Percentiles rank a stretch among this genome's conserved stretches.
phyloP scores from a whole-genome alignment of 2,113 vertebrate species.

The Nestor notabilis region DNA sequence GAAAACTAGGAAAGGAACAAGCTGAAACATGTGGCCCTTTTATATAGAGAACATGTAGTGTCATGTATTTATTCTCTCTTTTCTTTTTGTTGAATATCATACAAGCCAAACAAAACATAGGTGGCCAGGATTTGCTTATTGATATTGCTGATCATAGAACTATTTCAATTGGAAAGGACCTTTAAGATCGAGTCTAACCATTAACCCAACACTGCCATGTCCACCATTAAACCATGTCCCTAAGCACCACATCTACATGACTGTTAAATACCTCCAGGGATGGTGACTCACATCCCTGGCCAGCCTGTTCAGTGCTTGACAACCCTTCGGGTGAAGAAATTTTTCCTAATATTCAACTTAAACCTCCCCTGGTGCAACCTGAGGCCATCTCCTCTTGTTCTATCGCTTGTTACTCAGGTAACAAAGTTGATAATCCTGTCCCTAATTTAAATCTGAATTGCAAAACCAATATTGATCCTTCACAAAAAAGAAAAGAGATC shows the following conservation, averaged over 20 bases:
- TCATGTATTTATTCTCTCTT: not conserved
- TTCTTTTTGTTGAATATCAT: not conserved
- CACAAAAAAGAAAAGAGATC: slow-evolving; percentile 9
- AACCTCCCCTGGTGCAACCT: not conserved
- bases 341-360: not conserved
- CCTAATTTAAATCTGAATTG: slow-evolving; percentile 38
- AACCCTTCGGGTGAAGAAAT: not conserved
- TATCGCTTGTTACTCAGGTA: not conserved
- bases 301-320: not conserved
- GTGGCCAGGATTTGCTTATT: slow-evolving; percentile 9
- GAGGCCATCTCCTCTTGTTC: not conserved
- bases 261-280: not conserved
- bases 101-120: not conserved
- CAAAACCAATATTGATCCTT: slow-evolving; percentile 13
- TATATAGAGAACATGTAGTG: not conserved
- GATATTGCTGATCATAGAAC: not conserved
- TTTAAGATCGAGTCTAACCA: not conserved
- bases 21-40: not conserved
- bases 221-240: not conserved
- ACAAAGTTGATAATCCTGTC: not conserved
- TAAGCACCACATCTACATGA: not conserved
- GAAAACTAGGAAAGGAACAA: not conserved
- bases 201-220: not conserved
- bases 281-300: not conserved
- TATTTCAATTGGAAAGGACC: not conserved